Percentiles rank a stretch among this genome's conserved stretches.
Conservation (phyloP, 2,797 vertebrate species). For the Synanceia verrucosa region DNA sequence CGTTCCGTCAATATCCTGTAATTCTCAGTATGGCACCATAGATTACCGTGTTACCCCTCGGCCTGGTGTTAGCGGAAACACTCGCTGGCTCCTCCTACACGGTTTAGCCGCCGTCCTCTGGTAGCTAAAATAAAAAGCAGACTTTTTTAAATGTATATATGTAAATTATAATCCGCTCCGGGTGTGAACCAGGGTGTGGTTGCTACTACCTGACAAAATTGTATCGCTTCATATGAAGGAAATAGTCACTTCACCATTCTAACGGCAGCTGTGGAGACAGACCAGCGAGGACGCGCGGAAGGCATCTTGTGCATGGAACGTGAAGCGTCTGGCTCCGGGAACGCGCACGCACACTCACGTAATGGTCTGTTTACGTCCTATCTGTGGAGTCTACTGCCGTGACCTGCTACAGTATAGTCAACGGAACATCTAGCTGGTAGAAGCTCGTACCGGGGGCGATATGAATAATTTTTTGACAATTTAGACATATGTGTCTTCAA, state of each 20-base stretch:
- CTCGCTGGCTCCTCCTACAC: constrained; percentile 81
- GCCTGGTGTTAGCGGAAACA: constrained; percentile 85
- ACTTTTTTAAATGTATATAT: not conserved
- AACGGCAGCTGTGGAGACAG: constrained; percentile 12
- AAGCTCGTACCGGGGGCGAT: constrained; percentile 15
- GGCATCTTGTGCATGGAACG: constrained; percentile 53
- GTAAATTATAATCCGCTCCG: not conserved
- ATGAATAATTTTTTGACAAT: constrained; percentile 23
- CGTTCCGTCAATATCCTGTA: constrained; percentile 34
- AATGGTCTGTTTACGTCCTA: constrained; percentile 65
- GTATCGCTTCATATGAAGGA: not conserved
- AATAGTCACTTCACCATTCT: constrained; percentile 41
- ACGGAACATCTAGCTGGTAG: constrained; percentile 21
- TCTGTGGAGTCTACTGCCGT: constrained; percentile 37
- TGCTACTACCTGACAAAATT: not conserved
- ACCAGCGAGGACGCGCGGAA: constrained; percentile 52
- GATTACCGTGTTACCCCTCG: constrained; percentile 67
- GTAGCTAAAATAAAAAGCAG: constrained; percentile 26
- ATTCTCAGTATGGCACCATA: constrained; percentile 49
- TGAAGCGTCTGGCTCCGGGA: not conserved
- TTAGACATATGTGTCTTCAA: not conserved
- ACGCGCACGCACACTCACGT: constrained; percentile 55
- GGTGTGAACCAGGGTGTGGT: not conserved
- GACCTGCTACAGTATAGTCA: constrained; percentile 59
- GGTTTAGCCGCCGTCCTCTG: constrained; percentile 56